Base-by-base conservation (phyloP, 2,113 vertebrate genomes). In the Tachycineta bicolor region DNA sequence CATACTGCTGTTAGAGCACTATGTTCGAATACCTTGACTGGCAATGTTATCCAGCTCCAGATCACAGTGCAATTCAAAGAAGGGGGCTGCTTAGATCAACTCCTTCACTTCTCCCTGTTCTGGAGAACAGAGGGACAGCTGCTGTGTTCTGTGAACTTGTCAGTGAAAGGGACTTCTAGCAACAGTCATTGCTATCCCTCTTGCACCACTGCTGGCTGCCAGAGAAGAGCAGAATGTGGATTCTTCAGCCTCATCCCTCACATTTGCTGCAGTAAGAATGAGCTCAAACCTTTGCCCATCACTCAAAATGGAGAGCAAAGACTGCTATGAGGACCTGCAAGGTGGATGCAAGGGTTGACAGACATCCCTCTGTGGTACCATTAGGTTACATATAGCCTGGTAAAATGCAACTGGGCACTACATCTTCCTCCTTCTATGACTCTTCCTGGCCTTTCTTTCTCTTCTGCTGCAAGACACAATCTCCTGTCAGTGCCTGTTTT, bases 151-250 rank as follows among this genome's bases (percentile, higher is more conserved):
- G 16, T 7, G n/a, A 65, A 43, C 20, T n/a, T 50, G 18, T 14
- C 31, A 76, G 31, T 25, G 14, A 74, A 82, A 82, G 28, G 8
- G 21, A 68, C 37, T 69, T 67, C 11, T 4, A 78, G 14, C 25
- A 78, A 56, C 31, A 59, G 52, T n/a, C 26, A 11, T 31, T 3
- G 8, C 39, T 64, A 25, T 14, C 7, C 9, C 20, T 20, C 14
- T 22, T 2, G 3, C 11, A 21, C 28, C n/a, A 55, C 26, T 33
- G 43, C 52, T 69, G 46, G 31, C 33, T 8, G 4, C 18, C 65
- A 62, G 53, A 60, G 49, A 56, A 76, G 41, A 60, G 29, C 3
- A 1, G 29, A 73, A 69, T 31, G 31, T 58, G 10, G 0, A 0
- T 19, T 58, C 37, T 44, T 73, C 22, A 64, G 59, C 46, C 43